Evolutionary conservation across 2,113 vertebrate genomes (phyloP).

Genomic region (Austrofundulus limnaeus): DNA sequence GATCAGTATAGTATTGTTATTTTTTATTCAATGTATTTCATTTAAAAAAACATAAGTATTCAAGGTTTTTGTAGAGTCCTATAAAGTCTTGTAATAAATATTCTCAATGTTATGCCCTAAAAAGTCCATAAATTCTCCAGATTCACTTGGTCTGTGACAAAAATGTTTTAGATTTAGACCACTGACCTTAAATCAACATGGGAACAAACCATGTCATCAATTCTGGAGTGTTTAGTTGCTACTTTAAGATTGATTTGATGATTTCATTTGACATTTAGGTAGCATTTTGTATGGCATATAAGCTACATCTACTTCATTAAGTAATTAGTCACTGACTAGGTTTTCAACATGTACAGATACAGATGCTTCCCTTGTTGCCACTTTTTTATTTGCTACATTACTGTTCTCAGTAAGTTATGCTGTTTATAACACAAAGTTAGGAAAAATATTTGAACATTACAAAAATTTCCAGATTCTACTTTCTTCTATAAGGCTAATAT

Average conservation of each 20-base stretch:
- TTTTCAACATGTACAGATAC: not conserved
- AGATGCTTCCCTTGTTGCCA: not conserved
- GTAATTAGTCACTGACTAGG: not conserved
- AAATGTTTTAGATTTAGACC: not conserved
- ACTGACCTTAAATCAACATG: not conserved
- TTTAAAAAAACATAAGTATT: too few relatives aligned
- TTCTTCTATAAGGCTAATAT: too few relatives aligned
- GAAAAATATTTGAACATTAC: not conserved
- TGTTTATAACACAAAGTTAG: not conserved
- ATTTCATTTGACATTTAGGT: not conserved
- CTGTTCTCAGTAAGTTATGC: not conserved
- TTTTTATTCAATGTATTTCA: too few relatives aligned
- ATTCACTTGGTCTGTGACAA: too few relatives aligned
- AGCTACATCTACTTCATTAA: not conserved
- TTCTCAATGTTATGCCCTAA: too few relatives aligned
- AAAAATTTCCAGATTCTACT: too few relatives aligned
- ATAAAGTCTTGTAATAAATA: too few relatives aligned
- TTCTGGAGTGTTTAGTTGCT: not conserved
- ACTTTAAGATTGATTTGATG: conserved; percentile 6
- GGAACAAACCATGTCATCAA: not conserved
- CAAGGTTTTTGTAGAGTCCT: too few relatives aligned
- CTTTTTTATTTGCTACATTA: not conserved
- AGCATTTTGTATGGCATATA: not conserved
- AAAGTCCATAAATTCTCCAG: too few relatives aligned
- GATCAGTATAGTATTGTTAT: too few relatives aligned